These are phyloP conservation scores for Ascaphus truei DNA, from an alignment of 2,113 vertebrate genomes.

Conservation along the genomic window DNA sequence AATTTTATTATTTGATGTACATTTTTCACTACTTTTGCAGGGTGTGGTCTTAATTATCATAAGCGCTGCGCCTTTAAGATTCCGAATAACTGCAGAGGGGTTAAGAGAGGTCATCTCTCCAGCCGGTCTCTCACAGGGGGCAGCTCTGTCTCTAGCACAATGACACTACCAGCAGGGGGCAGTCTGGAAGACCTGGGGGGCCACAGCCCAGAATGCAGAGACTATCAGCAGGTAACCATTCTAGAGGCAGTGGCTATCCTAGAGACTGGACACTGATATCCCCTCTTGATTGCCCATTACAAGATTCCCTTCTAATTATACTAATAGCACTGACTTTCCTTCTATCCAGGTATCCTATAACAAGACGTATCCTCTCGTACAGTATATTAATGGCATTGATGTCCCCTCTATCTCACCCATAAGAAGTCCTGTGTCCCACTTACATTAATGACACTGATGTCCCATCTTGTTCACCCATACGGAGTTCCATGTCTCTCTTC, in stretches of 20 bases:
- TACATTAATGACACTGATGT: neutral
- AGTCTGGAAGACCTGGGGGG: slow-evolving; percentile 24
- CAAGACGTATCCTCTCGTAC: no score
- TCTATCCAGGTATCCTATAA: no score
- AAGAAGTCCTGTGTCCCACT: no score
- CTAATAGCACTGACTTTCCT: no score
- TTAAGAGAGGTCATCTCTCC: slow-evolving; percentile 79
- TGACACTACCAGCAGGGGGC: neutral
- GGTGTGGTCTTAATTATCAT: slow-evolving; percentile 89
- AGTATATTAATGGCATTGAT: no score
- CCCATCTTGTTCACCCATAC: neutral
- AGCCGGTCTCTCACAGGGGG: slow-evolving; percentile 22
- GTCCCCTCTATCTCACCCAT: no score
- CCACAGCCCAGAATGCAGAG: neutral
- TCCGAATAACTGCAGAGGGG: slow-evolving; percentile 88
- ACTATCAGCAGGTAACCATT: neutral
- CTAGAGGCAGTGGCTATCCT: no score
- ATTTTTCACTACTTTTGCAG: slow-evolving; percentile 55
- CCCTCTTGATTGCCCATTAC: no score
- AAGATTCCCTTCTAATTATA: no score
- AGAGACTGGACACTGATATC: no score
- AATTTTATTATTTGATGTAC: slow-evolving; percentile 22
- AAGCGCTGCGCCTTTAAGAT: slow-evolving; percentile 91
- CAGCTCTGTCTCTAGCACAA: neutral
- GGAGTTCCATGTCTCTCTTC: neutral